Evolutionary conservation across 2,113 vertebrate species (phyloP).

Genomic region (Furnarius figulus): DNA sequence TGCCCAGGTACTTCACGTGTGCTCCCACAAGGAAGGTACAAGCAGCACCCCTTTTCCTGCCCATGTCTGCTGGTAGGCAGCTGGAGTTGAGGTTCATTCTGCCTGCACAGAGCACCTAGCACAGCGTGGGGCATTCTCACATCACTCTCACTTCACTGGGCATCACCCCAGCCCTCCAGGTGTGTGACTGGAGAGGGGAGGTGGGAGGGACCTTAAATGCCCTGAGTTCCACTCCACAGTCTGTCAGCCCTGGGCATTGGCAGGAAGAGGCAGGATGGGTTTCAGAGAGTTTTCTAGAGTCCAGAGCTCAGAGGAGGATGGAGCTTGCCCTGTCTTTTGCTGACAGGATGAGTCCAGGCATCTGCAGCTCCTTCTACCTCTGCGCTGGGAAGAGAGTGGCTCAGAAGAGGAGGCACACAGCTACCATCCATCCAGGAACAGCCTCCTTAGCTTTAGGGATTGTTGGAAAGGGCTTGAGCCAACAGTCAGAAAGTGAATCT

Average conservation of each 20-base stretch:
- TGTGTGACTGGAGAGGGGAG: neutral
- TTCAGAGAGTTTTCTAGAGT: neutral
- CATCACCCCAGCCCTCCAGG: neutral
- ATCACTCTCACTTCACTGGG: neutral
- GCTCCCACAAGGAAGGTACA: neutral
- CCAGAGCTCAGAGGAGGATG: neutral
- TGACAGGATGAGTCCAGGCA: neutral
- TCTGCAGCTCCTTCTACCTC: neutral
- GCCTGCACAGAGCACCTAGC: fast-evolving
- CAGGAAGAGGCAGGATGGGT: neutral
- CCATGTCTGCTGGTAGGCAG: neutral
- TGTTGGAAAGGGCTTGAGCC: neutral
- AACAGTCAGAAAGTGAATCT: neutral
- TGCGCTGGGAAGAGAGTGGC: fast-evolving
- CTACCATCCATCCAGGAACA: fast-evolving
- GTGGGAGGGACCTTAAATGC: neutral
- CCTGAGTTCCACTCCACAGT: neutral
- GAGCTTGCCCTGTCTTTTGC: neutral
- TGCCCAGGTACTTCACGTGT: fast-evolving
- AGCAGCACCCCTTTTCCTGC: neutral
- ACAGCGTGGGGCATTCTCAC: fast-evolving
- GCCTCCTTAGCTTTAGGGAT: neutral
- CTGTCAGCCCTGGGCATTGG: neutral
- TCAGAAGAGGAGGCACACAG: neutral
- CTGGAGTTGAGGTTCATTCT: neutral